Conservation (phyloP, 92 coral and sea anemone genomes). For the Paragorgia papillata region DNA sequence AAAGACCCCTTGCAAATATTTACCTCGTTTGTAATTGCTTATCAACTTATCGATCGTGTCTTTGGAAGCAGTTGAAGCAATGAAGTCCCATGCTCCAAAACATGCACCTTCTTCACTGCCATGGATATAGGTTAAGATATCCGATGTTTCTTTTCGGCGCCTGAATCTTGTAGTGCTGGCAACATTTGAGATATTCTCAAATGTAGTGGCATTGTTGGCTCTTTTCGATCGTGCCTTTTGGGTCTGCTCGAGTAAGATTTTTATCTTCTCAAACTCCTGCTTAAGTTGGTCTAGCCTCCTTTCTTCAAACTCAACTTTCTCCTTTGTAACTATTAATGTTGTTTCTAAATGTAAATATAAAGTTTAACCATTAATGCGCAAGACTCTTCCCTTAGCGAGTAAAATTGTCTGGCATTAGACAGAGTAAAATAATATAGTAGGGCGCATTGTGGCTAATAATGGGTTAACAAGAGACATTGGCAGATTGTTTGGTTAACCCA, state of each 20-base stretch:
- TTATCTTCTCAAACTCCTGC: constrained; percentile 28
- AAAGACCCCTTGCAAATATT: constrained; percentile 25
- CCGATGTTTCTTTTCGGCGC: constrained; percentile 4
- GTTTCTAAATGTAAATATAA: neutral
- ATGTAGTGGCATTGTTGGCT: constrained; percentile 30
- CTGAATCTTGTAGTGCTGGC: constrained; percentile 3
- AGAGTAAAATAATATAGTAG: no score
- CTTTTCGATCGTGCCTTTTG: constrained; percentile 33
- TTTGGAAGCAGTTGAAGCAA: constrained; percentile 12
- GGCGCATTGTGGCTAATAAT: no score
- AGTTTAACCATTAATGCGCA: no score
- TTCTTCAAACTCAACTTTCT: neutral
- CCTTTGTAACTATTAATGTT: neutral
- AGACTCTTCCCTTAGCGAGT: no score
- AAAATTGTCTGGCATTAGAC: no score
- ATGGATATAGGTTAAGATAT: no score
- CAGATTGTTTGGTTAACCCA: no score
- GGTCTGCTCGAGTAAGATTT: constrained; percentile 35
- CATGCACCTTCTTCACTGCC: constrained; percentile 19
- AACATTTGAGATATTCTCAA: constrained; percentile 32
- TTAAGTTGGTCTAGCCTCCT: neutral
- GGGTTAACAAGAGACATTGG: no score
- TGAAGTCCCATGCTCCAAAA: constrained; percentile 29
- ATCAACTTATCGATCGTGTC: constrained; percentile 7
- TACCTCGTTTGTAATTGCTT: no score